Percentiles rank a stretch among this genome's conserved stretches.
Conservation (phyloP, 2,888 invertebrate genomes). For the Caenorhabditis sp. region DNA sequence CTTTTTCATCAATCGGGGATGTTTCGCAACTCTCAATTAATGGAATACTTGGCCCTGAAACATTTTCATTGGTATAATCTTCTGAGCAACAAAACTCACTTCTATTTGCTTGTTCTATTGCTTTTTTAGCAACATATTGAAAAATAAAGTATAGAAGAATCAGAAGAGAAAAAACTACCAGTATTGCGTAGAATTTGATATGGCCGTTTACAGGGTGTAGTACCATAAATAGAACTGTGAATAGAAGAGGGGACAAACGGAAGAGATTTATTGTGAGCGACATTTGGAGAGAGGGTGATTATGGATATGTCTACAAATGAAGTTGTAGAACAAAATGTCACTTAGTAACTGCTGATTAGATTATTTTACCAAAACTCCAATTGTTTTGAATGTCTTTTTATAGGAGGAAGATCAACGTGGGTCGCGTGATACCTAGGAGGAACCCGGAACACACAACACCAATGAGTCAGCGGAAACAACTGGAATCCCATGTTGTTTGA, state of each 20-base stretch:
- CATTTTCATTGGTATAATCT: background rate
- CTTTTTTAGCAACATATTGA: background rate
- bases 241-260: background rate
- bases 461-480: too few relatives aligned
- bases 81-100: background rate
- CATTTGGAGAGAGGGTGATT: too few relatives aligned
- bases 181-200: background rate
- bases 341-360: too few relatives aligned
- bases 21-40: background rate
- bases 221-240: background rate
- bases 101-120: background rate
- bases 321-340: too few relatives aligned
- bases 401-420: too few relatives aligned
- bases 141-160: background rate
- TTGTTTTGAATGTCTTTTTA: too few relatives aligned
- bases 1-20: background rate
- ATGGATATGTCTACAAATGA: too few relatives aligned
- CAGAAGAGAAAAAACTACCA: background rate
- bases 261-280: too few relatives aligned
- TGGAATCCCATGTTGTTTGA: too few relatives aligned
- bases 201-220: background rate
- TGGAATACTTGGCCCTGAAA: background rate
- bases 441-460: too few relatives aligned
- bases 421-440: too few relatives aligned
- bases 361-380: too few relatives aligned